A percentile compares a stretch with the other conserved stretches of the same genome.
phyloP scores from a whole-genome alignment of 1,140 invertebrate species.

The Ylistrum balloti region DNA sequence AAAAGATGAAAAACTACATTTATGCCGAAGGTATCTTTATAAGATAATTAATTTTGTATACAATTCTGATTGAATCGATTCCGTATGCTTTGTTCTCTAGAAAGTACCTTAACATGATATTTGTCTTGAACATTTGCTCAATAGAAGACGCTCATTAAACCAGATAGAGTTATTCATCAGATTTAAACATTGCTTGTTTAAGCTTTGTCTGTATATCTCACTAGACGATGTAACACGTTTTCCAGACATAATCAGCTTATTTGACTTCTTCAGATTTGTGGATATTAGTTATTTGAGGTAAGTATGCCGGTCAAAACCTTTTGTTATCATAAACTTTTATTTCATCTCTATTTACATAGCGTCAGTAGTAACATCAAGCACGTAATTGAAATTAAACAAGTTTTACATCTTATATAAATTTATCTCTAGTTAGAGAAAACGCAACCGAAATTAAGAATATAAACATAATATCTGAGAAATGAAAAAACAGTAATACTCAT shows the following conservation, averaged over 20 bases:
- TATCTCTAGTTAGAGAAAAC: too few species aligned
- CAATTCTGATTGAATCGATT: neutral
- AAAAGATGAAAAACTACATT: constrained; percentile 26
- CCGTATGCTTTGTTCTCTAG: neutral
- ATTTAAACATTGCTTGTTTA: neutral
- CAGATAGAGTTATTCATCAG: neutral
- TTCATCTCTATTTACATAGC: too few species aligned
- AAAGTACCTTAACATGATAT: neutral
- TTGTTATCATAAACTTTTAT: too few species aligned
- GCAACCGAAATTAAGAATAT: too few species aligned
- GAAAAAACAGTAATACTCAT: too few species aligned
- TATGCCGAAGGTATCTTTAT: neutral
- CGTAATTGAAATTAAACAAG: too few species aligned
- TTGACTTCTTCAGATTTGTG: neutral
- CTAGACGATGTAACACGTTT: neutral
- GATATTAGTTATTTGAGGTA: neutral
- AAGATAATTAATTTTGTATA: constrained; percentile 22
- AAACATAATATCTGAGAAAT: too few species aligned
- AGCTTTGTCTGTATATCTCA: neutral
- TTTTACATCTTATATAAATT: too few species aligned
- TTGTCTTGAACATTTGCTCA: constrained; percentile 7
- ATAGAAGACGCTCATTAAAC: neutral
- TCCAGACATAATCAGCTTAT: neutral
- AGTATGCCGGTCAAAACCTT: neutral
- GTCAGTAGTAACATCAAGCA: too few species aligned